Percentiles rank a stretch among this genome's conserved stretches.
These are phyloP conservation scores for Perithous albicinctus DNA, from an alignment of 2,888 invertebrate genomes.

Conservation along the genomic window DNA sequence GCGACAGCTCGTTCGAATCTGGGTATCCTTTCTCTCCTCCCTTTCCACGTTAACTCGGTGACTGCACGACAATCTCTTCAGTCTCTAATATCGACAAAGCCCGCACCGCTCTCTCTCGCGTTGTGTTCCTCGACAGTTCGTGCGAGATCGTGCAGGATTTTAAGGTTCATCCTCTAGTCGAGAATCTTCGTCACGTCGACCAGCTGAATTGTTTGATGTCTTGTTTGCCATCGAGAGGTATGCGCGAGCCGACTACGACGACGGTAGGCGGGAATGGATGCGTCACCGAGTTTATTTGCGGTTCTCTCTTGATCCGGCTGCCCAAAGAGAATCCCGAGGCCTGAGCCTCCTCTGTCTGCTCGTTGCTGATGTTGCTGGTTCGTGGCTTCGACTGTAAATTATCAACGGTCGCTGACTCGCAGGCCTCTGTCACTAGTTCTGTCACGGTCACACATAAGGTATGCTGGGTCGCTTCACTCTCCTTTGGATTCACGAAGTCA, in stretches of 20 bases:
- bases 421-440: constrained; percentile 19
- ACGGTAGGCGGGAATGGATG: constrained; percentile 69
- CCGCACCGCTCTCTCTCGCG: constrained; percentile 45
- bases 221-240: constrained; percentile 77
- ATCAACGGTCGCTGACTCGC: constrained; percentile 51
- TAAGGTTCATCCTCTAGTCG: constrained; percentile 35
- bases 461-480: constrained; percentile 23
- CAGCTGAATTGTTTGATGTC: constrained; percentile 81
- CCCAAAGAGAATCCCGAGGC: constrained; percentile 61
- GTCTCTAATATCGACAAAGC: constrained; percentile 49
- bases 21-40: constrained; percentile 63
- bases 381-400: constrained; percentile 61
- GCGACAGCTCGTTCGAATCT: constrained; percentile 34
- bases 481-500: constrained; percentile 2
- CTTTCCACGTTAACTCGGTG: constrained; percentile 60
- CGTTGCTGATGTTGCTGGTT: constrained; percentile 10
- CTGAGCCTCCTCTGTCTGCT: constrained; percentile 3
- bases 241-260: constrained; percentile 22
- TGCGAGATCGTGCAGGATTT: constrained; percentile 66
- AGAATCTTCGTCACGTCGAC: constrained; percentile 66
- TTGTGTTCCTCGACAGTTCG: neutral
- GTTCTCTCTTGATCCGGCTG: constrained; percentile 62
- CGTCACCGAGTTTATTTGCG: constrained; percentile 80
- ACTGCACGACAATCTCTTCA: constrained; percentile 46
- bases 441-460: constrained; percentile 5